Evolutionary conservation across 1,140 invertebrate species (phyloP), one percentile per base, ranked within the genome.

Genomic region (Chrysopa pallens): DNA sequence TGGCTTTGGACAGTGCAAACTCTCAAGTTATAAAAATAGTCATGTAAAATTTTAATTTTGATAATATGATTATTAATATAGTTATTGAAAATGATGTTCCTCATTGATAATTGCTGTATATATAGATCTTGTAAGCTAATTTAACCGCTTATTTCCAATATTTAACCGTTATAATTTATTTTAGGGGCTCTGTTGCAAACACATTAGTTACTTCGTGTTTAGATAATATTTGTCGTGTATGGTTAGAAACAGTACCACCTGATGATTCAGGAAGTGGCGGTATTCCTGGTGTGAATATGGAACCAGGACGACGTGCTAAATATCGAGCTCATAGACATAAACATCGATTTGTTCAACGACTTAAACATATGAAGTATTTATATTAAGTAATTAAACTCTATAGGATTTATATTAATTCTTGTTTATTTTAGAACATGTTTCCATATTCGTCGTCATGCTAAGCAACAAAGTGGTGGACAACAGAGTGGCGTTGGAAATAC

Each of bases 161-260:
- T n/a, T n/a, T n/a, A 9, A 1, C 14, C 31, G 23, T 33, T 42
- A 35, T 46, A 8, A 13, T 42, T 50, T 51, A 48, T 62, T 66
- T 28, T 60, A 92, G 89, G 57, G 87, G 89, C 15, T 88, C 90
- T 39, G 89, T 97, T 28, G 91, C 89, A 40, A 98, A 98, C 65
- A 94, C 96, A 79, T 63, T 99, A 48, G 87, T 98, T 27, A 98
- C 95, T 38, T 97, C 92, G 11, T 98, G 94, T 66, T 73, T 86
- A 52, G 95, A 99, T 63, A 98, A 97, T 64, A 98, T 98, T 50
- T 97, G 93, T 58, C 79, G 95, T 40, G 78, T 98, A 49, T 98
- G 95, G 95, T 87, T 91, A 14, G 93, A 98, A 67, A 97, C 93
- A 3, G 79, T 96, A 46, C 69, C 96, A 42, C 91, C 92, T 1